These are phyloP conservation scores for Uropsilus gracilis DNA, from an alignment of 2,113 vertebrate species.

Conservation along the genomic window DNA sequence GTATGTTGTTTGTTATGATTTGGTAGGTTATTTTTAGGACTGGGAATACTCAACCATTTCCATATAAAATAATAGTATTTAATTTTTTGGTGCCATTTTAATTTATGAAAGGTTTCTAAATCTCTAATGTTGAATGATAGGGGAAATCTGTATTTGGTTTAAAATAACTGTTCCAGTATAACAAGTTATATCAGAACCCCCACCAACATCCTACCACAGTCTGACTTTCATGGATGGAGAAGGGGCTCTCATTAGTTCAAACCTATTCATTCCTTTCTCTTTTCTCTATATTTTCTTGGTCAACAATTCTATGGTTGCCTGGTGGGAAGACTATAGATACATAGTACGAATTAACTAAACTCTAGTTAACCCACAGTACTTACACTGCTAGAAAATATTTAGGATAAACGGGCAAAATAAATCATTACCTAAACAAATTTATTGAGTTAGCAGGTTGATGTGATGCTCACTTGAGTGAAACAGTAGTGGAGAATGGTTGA, in stretches of 20 bases:
- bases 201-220: not conserved
- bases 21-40: not conserved
- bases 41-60: not conserved
- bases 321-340: not conserved
- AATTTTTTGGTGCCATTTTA: not conserved
- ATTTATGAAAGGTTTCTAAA: not conserved
- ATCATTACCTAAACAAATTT: not conserved
- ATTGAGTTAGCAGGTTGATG: not conserved
- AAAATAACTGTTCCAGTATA: not conserved
- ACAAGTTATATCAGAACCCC: not conserved
- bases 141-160: not conserved
- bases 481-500: not conserved
- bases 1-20: not conserved
- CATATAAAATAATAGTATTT: not conserved
- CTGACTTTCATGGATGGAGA: not conserved
- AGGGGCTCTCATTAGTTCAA: not conserved
- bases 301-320: not conserved
- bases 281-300: not conserved
- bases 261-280: not conserved
- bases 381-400: not conserved
- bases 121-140: not conserved
- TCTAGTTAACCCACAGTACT: not conserved
- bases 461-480: not conserved
- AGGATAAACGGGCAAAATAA: not conserved
- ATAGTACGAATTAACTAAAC: not conserved